Evolutionary conservation across 1,140 invertebrate species (phyloP).

Genomic region (Aphelinus atriplicis): DNA sequence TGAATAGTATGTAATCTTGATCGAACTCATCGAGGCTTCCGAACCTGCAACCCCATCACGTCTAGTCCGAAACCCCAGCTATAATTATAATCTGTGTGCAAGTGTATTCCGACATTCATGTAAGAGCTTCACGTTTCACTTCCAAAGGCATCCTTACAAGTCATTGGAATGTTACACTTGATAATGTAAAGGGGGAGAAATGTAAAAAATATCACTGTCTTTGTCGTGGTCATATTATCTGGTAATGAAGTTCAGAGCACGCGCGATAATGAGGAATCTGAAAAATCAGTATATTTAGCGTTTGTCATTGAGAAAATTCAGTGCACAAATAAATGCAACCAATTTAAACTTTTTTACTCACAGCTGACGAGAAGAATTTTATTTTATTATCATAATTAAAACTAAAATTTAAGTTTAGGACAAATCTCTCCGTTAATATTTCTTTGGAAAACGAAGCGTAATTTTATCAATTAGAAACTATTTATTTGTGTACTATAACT

Average conservation of each 20-base stretch:
- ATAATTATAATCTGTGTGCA: constrained; percentile 58
- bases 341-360: constrained; percentile 9
- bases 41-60: constrained; percentile 63
- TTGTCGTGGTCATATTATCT: constrained; percentile 44
- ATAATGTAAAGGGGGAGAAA: constrained; percentile 45
- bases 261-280: constrained; percentile 3
- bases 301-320: too few species aligned
- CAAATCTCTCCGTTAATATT: too few species aligned
- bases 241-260: constrained; percentile 30
- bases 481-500: too few species aligned
- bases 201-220: constrained; percentile 41
- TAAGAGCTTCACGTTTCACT: constrained; percentile 63
- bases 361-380: too few species aligned
- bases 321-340: constrained; percentile 13
- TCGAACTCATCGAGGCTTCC: constrained; percentile 60
- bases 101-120: constrained; percentile 58
- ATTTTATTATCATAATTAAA: too few species aligned
- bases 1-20: constrained; percentile 69
- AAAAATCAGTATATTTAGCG: not conserved
- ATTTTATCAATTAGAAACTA: too few species aligned
- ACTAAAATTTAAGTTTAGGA: too few species aligned
- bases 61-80: constrained; percentile 64
- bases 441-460: too few species aligned
- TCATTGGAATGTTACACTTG: constrained; percentile 44
- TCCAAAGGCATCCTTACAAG: constrained; percentile 52